Base-by-base conservation (phyloP, 2,888 invertebrate species). In the Phortica magna region DNA sequence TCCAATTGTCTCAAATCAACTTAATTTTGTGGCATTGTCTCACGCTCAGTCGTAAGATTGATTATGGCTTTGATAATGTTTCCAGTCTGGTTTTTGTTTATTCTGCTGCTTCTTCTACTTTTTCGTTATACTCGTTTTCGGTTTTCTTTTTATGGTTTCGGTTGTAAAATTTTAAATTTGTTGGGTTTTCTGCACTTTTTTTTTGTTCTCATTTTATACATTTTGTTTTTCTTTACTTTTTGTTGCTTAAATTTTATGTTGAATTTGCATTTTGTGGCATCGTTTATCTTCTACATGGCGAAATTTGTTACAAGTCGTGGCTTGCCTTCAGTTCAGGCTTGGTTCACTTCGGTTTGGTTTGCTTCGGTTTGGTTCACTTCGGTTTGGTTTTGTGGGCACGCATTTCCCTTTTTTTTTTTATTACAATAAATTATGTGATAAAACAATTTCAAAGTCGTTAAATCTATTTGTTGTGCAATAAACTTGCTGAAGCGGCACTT, bases 401-500 rank as follows among this genome's bases (percentile, higher is more conserved):
- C 42, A 12, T 12, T 48, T 70, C 22, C 22, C 39, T 17, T 65
- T 65, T 70, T 42, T 42, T 43, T 70, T 42, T 42, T 43, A 76
- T 77, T 81, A 77, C 78, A 81, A 81, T 81, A 81, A 81, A 81
- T 81, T 81, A 79, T 78, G 77, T 78, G 79, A 81, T 81, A 81
- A 81, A 79, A 81, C 81, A 81, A 81, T 81, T 81, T 79, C 79
- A 79, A 81, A 81, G 81, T 76, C 79, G 81, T 81, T 81, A 81
- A 81, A 81, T 75, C 72, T 64, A 76, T 70, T 75, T 81, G 75
- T 61, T 73, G 64, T 73, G 67, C 74, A 17, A 74, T 75, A 68
- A 74, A 74, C 65, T 65, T 48, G 48, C 57, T 68, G 70, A 71
- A 77, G 77, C 73, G 55, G 64, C 73, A 72, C 77, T 76, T 80